phyloP scores from a whole-genome alignment of 2,888 invertebrate genomes.

The Eucriotettix oculatus region DNA sequence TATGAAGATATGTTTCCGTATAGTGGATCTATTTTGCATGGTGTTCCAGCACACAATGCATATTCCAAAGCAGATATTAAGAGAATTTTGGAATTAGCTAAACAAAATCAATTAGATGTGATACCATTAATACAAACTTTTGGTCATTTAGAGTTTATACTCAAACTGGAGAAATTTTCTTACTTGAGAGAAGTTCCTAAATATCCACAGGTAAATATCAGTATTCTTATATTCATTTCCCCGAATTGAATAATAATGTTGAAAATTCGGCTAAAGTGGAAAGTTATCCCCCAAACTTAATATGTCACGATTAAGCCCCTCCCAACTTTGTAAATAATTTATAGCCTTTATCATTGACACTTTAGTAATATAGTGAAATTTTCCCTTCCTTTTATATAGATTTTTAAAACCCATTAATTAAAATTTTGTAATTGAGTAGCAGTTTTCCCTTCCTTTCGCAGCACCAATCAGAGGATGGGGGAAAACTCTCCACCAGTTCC shows the following conservation, averaged over 20 bases:
- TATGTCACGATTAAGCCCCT: too few species aligned
- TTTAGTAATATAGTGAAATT: too few species aligned
- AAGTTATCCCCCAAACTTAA: too few species aligned
- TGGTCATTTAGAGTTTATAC: conserved; percentile 65
- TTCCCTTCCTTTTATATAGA: too few species aligned
- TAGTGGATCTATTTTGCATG: conserved; percentile 32
- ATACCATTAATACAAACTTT: conserved; percentile 76
- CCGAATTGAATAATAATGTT: not conserved
- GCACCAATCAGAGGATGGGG: too few species aligned
- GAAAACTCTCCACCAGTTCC: too few species aligned
- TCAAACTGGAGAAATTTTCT: conserved; percentile 51
- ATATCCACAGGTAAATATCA: conserved; percentile 27
- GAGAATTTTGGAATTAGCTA: conserved; percentile 36
- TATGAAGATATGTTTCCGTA: conserved; percentile 85
- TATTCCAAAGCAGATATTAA: conserved; percentile 40
- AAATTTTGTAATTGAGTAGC: too few species aligned
- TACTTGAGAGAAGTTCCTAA: conserved; percentile 45
- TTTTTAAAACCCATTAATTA: too few species aligned
- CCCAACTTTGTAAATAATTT: too few species aligned
- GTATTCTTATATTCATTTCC: not conserved
- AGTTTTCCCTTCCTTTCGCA: too few species aligned
- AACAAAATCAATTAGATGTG: conserved; percentile 39
- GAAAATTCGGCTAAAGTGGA: not conserved
- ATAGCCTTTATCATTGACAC: too few species aligned
- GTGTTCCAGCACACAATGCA: conserved; percentile 43